Base-by-base conservation (phyloP, 2,797 vertebrate genomes). In the Bradypodion ventrale region DNA sequence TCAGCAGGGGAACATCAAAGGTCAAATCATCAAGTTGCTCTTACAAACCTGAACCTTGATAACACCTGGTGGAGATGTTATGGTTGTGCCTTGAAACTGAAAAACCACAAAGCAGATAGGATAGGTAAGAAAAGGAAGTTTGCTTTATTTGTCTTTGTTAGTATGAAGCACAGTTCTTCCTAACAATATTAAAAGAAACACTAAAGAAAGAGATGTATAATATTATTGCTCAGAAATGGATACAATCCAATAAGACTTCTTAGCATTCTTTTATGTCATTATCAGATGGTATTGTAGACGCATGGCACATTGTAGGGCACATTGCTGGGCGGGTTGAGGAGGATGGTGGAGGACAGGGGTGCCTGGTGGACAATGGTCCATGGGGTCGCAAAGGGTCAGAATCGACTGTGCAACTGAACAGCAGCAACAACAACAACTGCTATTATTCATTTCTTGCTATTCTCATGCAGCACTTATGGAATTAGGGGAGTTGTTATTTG, bases 31-130 rank as follows among this genome's bases (percentile, higher is more conserved):
- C 80, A 72, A 90, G 83, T 13, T 86, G 83, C 78, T 92, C 85
- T 0, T 46, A 90, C 87, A 88, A 90, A 92, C 87, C 83, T 91
- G 83, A 87, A n/a, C 92, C 78, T 90, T 93, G 88, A 86, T 89
- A 74, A 89, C 68, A 19, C 78, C 90, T 93, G 75, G 77, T 82
- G 85, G 86, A 93, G 87, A 90, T 84, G 72, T 63, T 87, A 81
- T 83, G 40, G 40, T 87, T 80, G 84, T 89, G 90, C 81, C 87
- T 80, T 87, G 80, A 90, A 56, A 35, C 59, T 86, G 91, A 87
- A 82, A 83, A 91, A 87, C 87, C 83, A 89, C 29, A 83, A 90
- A 87, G 69, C 27, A 21, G 2, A 9, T 10, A 10, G 52, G 1
- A 29, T 29, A 62, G 25, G 76, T 32, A 56, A 69, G 15, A 52